phyloP scores from a whole-genome alignment of 2,797 vertebrate genomes.

The Malacoctenus gilli region DNA sequence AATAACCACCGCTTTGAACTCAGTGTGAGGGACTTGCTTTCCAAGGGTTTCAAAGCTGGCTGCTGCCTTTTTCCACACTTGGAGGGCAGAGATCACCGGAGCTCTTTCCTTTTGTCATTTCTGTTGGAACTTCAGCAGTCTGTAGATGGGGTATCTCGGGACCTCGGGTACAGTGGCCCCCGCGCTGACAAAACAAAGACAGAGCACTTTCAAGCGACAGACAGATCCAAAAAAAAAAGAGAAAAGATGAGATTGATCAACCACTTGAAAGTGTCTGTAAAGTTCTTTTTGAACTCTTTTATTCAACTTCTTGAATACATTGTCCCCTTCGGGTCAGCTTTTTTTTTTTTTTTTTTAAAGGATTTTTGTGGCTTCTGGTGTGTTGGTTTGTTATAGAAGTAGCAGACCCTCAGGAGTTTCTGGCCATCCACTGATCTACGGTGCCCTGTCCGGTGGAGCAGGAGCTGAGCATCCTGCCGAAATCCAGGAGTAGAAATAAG shows the following conservation, averaged over 20 bases:
- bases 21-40: slow-evolving; percentile 16
- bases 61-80: slow-evolving; percentile 12
- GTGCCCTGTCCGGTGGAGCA: no score
- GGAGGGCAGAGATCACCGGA: slow-evolving; percentile 26
- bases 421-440: no score
- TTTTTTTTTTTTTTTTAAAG: slow-evolving; percentile 4
- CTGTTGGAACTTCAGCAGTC: slow-evolving; percentile 16
- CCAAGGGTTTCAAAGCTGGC: slow-evolving; percentile 26
- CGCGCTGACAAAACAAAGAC: slow-evolving; percentile 1
- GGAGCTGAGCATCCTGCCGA: no score
- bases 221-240: slow-evolving; percentile 8
- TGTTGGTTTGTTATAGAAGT: no score
- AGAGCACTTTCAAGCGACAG: slow-evolving; percentile 18
- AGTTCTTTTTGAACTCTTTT: slow-evolving; percentile 22
- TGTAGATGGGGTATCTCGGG: slow-evolving; percentile 16
- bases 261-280: slow-evolving; percentile 22
- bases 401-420: no score
- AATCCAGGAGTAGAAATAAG: no score
- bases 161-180: slow-evolving; percentile 10
- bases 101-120: slow-evolving; percentile 22
- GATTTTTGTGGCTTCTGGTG: no score
- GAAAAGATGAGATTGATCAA: slow-evolving; percentile 36
- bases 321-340: slow-evolving; percentile 8
- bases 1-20: slow-evolving; percentile 36
- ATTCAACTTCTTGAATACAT: slow-evolving; percentile 10